Percentiles rank a stretch among this genome's conserved stretches.
phyloP scores from a whole-genome alignment of 2,113 vertebrate genomes.

The Planiliza haematocheilus region DNA sequence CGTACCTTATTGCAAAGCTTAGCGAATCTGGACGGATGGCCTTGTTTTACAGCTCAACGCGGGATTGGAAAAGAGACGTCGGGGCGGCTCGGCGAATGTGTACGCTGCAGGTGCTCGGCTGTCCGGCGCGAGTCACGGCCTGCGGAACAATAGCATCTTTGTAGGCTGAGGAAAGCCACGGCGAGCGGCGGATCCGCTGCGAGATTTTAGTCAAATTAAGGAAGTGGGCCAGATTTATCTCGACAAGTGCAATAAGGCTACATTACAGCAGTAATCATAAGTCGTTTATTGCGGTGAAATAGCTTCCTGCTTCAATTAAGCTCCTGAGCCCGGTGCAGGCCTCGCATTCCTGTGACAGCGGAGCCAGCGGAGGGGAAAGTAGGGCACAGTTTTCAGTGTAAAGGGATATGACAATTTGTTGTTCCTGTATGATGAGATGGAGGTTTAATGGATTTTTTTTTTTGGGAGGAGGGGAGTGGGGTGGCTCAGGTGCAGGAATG shows the following conservation, averaged over 20 bases:
- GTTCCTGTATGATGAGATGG: constrained; percentile 4
- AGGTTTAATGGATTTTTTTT: not conserved
- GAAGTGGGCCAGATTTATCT: constrained; percentile 42
- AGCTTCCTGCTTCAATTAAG: constrained; percentile 63
- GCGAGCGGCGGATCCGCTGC: not conserved
- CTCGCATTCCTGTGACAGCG: constrained; percentile 38
- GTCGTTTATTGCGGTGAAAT: constrained; percentile 46
- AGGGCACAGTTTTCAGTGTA: constrained; percentile 20
- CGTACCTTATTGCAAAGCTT: constrained; percentile 2
- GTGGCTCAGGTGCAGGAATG: constrained; percentile 42
- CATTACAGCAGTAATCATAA: constrained; percentile 47
- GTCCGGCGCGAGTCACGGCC: constrained; percentile 22
- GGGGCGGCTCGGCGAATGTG: constrained; percentile 32
- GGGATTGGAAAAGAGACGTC: constrained; percentile 15
- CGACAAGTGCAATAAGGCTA: constrained; percentile 61
- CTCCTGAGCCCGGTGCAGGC: constrained; percentile 7
- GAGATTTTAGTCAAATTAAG: constrained; percentile 59
- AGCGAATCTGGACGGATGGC: constrained; percentile 16
- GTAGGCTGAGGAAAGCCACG: constrained; percentile 37
- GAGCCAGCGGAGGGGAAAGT: constrained; percentile 8
- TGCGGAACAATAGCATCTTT: constrained; percentile 76
- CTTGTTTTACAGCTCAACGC: constrained; percentile 27
- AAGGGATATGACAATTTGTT: constrained; percentile 31
- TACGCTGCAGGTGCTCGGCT: constrained; percentile 61
- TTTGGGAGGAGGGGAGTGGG: not conserved